Percentiles rank a stretch among this genome's conserved stretches.
These are phyloP conservation scores for Gracilinanus agilis DNA, from an alignment of 2,113 vertebrate genomes.

Conservation along the genomic window DNA sequence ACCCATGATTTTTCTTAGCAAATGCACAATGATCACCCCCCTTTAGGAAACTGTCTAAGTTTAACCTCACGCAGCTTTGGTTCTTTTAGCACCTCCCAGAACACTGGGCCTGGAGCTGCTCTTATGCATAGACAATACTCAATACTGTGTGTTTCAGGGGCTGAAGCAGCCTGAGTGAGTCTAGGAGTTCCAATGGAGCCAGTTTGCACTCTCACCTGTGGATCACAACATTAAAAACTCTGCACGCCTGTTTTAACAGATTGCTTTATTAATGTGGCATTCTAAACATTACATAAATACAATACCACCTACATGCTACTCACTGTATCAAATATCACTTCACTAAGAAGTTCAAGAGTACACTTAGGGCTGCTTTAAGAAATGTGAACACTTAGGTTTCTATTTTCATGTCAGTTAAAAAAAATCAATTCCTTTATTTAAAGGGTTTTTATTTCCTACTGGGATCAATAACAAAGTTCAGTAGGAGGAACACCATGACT, in stretches of 20 bases:
- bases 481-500: conserved; percentile 68
- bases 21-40: background rate
- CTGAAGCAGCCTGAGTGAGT: background rate
- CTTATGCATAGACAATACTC: background rate
- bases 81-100: background rate
- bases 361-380: conserved; percentile 60
- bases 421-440: conserved; percentile 49
- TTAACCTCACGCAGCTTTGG: background rate
- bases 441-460: conserved; percentile 49
- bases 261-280: conserved; percentile 67
- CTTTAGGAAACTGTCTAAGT: background rate
- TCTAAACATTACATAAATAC: conserved; percentile 66
- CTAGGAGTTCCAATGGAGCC: background rate
- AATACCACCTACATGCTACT: conserved; percentile 11
- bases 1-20: background rate
- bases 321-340: conserved; percentile 68
- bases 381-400: conserved; percentile 68
- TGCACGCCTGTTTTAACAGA: conserved; percentile 39
- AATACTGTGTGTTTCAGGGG: background rate
- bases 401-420: conserved; percentile 62
- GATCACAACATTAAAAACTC: conserved; percentile 38
- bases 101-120: background rate
- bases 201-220: background rate
- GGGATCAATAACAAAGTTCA: conserved; percentile 65
- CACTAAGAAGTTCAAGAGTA: conserved; percentile 65